These are phyloP conservation scores for Chloebia gouldiae DNA, from an alignment of 2,113 vertebrate genomes.

Conservation along the genomic window DNA sequence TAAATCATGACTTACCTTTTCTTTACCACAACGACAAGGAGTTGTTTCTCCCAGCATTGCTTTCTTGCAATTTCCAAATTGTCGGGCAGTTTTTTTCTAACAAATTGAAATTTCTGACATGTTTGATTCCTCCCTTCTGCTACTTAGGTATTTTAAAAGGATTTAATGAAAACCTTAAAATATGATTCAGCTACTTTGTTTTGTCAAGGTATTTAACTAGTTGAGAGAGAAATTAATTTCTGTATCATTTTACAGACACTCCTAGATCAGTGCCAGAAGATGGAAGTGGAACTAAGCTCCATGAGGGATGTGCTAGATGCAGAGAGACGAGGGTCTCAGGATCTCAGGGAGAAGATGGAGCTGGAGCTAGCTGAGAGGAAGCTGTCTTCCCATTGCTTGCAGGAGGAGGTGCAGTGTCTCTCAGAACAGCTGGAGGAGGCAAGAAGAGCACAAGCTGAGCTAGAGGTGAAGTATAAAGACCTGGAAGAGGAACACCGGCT, in stretches of 20 bases:
- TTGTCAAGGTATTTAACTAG: not conserved
- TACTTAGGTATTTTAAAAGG: not conserved
- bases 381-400: conserved; percentile 32
- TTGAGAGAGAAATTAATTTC: not conserved
- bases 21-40: not conserved
- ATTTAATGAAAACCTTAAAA: not conserved
- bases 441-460: conserved; percentile 44
- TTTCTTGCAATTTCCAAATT: not conserved
- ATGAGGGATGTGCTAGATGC: conserved; percentile 63
- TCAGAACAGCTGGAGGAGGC: conserved; percentile 65
- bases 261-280: conserved; percentile 80
- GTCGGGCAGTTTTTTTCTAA: not conserved
- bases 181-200: not conserved
- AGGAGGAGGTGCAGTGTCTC: conserved; percentile 73
- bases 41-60: not conserved
- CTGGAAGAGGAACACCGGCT: conserved; percentile 59
- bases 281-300: conserved; percentile 79
- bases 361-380: conserved; percentile 72
- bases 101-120: not conserved
- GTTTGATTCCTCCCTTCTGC: not conserved
- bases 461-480: conserved; percentile 61
- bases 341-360: conserved; percentile 62
- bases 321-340: conserved; percentile 61
- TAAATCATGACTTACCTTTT: not conserved
- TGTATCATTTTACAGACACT: conserved; percentile 73